Base-by-base conservation (phyloP, 2,888 invertebrate species). In the Idaea biselata region DNA sequence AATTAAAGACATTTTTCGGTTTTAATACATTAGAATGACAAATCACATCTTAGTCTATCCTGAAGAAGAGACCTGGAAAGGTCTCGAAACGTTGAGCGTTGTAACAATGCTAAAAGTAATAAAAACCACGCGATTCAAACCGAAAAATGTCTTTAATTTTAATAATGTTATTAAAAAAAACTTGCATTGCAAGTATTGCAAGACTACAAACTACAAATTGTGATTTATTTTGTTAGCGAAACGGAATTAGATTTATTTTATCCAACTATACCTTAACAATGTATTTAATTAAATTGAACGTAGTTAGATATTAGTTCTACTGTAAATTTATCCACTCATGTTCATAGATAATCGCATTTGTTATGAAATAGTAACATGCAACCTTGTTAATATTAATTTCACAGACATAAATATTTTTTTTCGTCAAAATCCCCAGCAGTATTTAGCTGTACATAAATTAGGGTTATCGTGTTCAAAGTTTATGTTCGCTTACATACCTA, bases 401-500 rank as follows among this genome's bases (percentile, higher is more conserved):
- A 61, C 66, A 63, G 53, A 64, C 68, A 72, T 72, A 68, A 70
- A 68, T 72, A 69, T 70, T 70, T 72, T 72, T 72, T 72, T 72
- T 25, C 25, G 68, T 70, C 66, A 70, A 72, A 70, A 72, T 70
- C 80, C 79, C 81, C 81, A 75, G 79, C 79, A 81, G 77, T 68
- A 66, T 73, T 80, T 80, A 82, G 71, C 81, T 84, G 79, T 81
- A 81, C 84, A 88, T 88, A 88, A 88, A 88, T 88, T 85, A 78
- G 72, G 82, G 82, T 87, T 88, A 89, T 89, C 89, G 87, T 83
- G 86, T 84, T 81, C 82, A 80, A 84, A 86, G 83, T 89, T 89
- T 89, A 89, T 87, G 87, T 87, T 84, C 79, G 81, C 84, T 81
- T 83, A 85, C 87, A 87, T 87, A 70, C 67, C 72, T 72, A 87